phyloP scores from a whole-genome alignment of 1,140 invertebrate species.

The Halictus rubicundus region DNA sequence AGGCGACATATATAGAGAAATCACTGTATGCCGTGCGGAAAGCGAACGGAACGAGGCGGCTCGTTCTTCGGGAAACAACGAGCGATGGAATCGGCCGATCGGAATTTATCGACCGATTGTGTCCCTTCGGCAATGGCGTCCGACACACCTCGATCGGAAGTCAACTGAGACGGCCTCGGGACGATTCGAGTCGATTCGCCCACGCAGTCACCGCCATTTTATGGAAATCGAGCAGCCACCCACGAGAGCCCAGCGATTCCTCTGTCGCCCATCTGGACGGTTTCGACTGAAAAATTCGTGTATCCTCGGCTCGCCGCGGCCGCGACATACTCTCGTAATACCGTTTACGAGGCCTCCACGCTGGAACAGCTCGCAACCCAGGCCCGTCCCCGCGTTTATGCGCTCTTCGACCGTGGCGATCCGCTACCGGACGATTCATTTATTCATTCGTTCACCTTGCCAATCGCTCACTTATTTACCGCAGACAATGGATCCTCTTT shows the following conservation, averaged over 20 bases:
- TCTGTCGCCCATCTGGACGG: neutral
- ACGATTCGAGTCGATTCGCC: slow-evolving; percentile 5
- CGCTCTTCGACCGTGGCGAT: no score
- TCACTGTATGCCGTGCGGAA: no score
- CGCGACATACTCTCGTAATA: neutral
- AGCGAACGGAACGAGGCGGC: no score
- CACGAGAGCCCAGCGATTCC: slow-evolving; percentile 20
- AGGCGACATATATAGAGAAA: no score
- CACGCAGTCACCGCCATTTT: neutral
- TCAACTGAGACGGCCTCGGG: neutral
- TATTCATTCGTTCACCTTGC: no score
- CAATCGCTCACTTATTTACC: no score
- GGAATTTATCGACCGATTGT: slow-evolving; percentile 15
- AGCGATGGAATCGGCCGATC: neutral
- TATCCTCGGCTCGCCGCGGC: neutral
- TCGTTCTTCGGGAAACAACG: neutral
- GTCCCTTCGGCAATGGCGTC: neutral
- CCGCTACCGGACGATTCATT: no score
- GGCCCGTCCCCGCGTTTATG: neutral
- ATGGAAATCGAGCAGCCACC: slow-evolving; percentile 24
- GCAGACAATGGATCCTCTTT: no score
- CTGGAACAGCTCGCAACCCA: neutral
- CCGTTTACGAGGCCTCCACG: neutral
- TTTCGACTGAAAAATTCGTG: neutral
- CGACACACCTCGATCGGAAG: neutral